phyloP scores from a whole-genome alignment of 1,140 invertebrate genomes.

The Sitophilus oryzae region DNA sequence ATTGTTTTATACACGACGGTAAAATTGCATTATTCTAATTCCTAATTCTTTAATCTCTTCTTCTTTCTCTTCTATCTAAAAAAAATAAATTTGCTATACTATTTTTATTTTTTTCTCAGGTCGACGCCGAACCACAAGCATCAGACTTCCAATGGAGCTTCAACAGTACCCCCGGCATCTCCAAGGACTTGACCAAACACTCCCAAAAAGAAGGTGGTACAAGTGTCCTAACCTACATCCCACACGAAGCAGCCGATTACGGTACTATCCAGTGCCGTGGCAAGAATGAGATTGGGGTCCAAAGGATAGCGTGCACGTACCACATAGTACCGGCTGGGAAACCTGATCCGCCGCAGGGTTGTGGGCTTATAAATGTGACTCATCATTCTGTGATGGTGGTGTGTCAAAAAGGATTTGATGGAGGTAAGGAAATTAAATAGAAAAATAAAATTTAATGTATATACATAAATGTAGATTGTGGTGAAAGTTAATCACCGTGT shows the following conservation, averaged over 20 bases:
- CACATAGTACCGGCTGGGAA: slow-evolving; percentile 52
- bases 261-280: slow-evolving; percentile 55
- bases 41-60: no score
- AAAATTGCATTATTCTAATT: no score
- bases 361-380: slow-evolving; percentile 47
- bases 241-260: slow-evolving; percentile 50
- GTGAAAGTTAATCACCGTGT: no score
- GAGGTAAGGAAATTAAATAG: slow-evolving; percentile 30
- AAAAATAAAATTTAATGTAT: no score
- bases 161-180: slow-evolving; percentile 51
- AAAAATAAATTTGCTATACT: no score
- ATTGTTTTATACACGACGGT: no score
- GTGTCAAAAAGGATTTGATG: slow-evolving; percentile 47
- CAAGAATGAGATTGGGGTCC: slow-evolving; percentile 49
- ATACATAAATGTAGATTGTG: no score
- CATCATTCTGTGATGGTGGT: slow-evolving; percentile 47
- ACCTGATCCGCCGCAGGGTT: slow-evolving; percentile 50
- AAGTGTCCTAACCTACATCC: slow-evolving; percentile 49
- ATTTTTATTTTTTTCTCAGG: slow-evolving; percentile 33
- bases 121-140: slow-evolving; percentile 52
- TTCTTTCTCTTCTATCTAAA: no score
- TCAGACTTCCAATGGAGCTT: slow-evolving; percentile 55
- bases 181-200: slow-evolving; percentile 39
- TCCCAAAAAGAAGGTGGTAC: slow-evolving; percentile 39
- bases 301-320: slow-evolving; percentile 51